Conservation (phyloP, 2,113 vertebrate species). For the Laticauda colubrina region DNA sequence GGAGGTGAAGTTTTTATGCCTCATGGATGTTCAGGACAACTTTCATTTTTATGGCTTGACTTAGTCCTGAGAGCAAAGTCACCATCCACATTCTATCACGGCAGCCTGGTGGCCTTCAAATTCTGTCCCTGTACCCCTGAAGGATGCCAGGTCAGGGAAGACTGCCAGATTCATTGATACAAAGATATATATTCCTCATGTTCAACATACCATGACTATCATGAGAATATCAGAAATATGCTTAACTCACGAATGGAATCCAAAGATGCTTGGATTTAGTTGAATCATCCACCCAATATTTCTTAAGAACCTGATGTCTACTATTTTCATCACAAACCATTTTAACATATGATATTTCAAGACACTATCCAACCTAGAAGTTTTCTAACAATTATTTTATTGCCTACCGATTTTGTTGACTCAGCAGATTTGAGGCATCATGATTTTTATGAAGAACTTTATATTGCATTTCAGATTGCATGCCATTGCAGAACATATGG, state of each 20-base stretch:
- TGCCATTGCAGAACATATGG: neutral
- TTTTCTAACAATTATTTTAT: neutral
- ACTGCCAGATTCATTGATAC: neutral
- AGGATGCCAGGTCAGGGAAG: neutral
- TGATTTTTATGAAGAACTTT: neutral
- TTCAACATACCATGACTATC: neutral
- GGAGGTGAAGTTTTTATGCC: rapidly evolving
- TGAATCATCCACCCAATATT: neutral
- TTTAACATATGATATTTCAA: neutral
- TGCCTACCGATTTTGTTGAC: neutral
- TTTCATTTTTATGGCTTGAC: neutral
- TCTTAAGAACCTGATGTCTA: neutral
- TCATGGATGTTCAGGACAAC: neutral
- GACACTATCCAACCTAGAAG: neutral
- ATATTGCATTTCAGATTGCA: neutral
- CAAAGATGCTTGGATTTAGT: neutral
- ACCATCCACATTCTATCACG: neutral
- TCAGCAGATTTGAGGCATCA: neutral
- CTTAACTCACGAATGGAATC: neutral
- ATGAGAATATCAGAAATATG: neutral
- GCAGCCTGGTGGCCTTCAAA: neutral
- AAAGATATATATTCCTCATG: neutral
- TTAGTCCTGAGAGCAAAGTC: conserved; percentile 10
- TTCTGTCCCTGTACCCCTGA: neutral
- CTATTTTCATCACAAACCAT: neutral